phyloP scores from a whole-genome alignment of 1,140 invertebrate genomes.

The Pemphigus obesinymphae region DNA sequence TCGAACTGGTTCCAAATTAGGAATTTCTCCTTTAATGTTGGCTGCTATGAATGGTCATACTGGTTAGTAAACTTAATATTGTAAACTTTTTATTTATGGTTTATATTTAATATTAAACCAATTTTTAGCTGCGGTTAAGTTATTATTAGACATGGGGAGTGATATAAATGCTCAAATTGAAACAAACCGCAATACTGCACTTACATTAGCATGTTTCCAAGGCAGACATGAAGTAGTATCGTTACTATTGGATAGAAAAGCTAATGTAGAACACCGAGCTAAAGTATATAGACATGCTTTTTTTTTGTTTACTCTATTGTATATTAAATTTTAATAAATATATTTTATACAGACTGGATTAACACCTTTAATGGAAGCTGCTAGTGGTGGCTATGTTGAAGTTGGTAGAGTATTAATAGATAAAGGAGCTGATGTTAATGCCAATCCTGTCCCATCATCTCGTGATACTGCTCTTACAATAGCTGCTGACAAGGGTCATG shows the following conservation, averaged over 20 bases:
- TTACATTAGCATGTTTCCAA: slow-evolving; percentile 99
- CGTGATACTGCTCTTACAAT: slow-evolving; percentile 98
- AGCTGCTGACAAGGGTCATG: slow-evolving; percentile 97
- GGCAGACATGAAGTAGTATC: slow-evolving; percentile 97
- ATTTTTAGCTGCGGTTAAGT: slow-evolving; percentile 68
- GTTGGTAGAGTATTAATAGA: slow-evolving; percentile 92
- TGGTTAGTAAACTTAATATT: slow-evolving; percentile 49
- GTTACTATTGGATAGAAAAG: slow-evolving; percentile 89
- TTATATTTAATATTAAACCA: neutral
- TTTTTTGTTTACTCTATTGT: neutral
- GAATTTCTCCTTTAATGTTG: slow-evolving; percentile 97
- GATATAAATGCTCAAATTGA: slow-evolving; percentile 99
- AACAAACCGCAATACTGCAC: slow-evolving; percentile 96
- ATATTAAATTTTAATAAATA: neutral
- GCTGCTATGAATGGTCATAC: slow-evolving; percentile 99
- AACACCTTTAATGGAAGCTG: slow-evolving; percentile 98
- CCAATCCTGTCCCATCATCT: slow-evolving; percentile 94
- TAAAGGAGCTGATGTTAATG: slow-evolving; percentile 97
- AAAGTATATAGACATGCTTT: slow-evolving; percentile 61
- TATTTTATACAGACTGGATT: slow-evolving; percentile 71
- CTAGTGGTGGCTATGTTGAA: slow-evolving; percentile 97
- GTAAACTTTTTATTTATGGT: neutral
- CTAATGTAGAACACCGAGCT: slow-evolving; percentile 97
- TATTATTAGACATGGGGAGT: slow-evolving; percentile 94
- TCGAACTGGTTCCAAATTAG: slow-evolving; percentile 91